A percentile compares a stretch with the other conserved stretches of the same genome.
phyloP scores from a whole-genome alignment of 2,797 vertebrate species.

The Allobates femoralis region DNA sequence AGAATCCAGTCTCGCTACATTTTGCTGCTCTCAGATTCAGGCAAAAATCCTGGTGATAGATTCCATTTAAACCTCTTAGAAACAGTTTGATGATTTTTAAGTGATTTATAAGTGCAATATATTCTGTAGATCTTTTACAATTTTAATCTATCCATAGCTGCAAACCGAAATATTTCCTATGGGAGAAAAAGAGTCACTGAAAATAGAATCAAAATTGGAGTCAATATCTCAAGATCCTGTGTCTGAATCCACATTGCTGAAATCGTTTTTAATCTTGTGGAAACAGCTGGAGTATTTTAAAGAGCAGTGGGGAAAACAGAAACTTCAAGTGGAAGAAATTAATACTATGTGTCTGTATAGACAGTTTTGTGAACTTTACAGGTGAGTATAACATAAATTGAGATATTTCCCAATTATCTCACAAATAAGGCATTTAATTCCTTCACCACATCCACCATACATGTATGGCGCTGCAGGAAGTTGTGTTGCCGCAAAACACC shows the following conservation, averaged over 20 bases:
- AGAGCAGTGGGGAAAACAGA: slow-evolving; percentile 74
- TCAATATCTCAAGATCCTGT: slow-evolving; percentile 50
- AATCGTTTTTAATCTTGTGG: slow-evolving; percentile 77
- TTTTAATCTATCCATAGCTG: neutral
- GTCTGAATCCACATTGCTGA: slow-evolving; percentile 67
- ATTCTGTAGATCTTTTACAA: neutral
- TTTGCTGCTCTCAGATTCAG: no score
- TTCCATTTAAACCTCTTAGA: no score
- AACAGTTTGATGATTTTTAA: no score
- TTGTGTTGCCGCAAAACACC: no score
- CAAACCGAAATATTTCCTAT: neutral
- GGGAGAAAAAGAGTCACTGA: slow-evolving; percentile 13
- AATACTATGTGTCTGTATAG: slow-evolving; percentile 66
- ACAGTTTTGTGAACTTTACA: slow-evolving; percentile 75
- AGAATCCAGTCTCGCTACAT: no score
- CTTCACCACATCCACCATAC: no score
- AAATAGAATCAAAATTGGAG: neutral
- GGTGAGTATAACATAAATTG: slow-evolving; percentile 65
- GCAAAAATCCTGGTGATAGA: no score
- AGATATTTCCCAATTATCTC: neutral
- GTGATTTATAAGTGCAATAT: neutral
- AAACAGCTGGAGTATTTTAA: slow-evolving; percentile 81
- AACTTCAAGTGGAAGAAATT: slow-evolving; percentile 68
- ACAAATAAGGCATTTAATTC: neutral
- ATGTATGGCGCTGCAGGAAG: no score